Conservation (phyloP, 2,797 vertebrate genomes). For the Rhynchonycteris naso region DNA sequence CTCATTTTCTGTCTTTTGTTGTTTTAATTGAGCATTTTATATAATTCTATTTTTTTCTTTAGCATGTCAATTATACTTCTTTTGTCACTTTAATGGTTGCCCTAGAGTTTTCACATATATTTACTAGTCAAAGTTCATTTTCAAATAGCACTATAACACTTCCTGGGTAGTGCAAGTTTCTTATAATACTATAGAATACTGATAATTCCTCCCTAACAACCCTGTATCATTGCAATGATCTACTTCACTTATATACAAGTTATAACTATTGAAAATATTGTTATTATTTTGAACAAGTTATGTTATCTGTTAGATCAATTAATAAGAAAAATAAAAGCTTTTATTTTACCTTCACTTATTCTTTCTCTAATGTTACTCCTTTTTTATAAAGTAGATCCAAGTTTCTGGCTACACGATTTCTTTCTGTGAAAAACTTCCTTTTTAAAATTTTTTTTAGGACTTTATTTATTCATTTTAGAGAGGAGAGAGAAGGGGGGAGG, state of each 20-base stretch:
- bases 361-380: not conserved
- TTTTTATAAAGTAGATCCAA: not conserved
- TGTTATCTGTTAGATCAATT: not conserved
- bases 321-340: not conserved
- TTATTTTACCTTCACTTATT: not conserved
- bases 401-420: not conserved
- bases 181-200: not conserved
- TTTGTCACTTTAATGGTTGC: not conserved
- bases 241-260: not conserved
- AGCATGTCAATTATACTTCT: not conserved
- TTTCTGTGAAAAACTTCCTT: not conserved
- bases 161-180: not conserved
- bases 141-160: not conserved
- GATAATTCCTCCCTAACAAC: not conserved
- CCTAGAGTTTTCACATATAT: not conserved
- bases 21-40: not conserved
- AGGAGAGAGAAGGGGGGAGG: too few species aligned
- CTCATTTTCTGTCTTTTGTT: not conserved
- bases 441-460: not conserved
- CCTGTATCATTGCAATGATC: not conserved
- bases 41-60: not conserved
- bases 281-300: not conserved
- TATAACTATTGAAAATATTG: not conserved
- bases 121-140: not conserved
- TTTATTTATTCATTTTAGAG: too few species aligned